These are phyloP conservation scores for Tenebrosternarchus preto DNA, from an alignment of 2,113 vertebrate species.

Conservation along the genomic window DNA sequence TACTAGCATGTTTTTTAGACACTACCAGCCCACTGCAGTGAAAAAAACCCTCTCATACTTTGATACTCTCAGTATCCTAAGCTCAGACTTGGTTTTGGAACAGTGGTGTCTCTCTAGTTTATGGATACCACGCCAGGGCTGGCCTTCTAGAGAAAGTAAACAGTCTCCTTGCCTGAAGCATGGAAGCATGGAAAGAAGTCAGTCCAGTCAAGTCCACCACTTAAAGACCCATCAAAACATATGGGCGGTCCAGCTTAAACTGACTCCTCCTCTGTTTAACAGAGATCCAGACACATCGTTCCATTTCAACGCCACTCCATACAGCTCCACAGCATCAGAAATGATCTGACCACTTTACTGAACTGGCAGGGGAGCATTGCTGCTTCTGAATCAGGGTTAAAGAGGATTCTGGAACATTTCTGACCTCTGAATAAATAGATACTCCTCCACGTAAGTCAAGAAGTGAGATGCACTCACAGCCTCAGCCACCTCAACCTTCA, in stretches of 20 bases:
- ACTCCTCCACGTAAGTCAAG: too few species aligned
- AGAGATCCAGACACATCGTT: neutral
- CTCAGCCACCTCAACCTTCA: too few species aligned
- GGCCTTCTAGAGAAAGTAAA: constrained; percentile 32
- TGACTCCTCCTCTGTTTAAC: neutral
- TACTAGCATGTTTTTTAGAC: constrained; percentile 3
- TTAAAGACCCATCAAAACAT: constrained; percentile 27
- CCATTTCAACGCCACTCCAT: neutral
- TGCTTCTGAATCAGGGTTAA: too few species aligned
- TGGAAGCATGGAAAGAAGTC: constrained; percentile 19
- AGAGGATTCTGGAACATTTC: too few species aligned
- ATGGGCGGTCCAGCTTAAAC: neutral
- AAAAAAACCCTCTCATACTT: constrained; percentile 11
- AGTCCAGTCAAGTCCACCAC: constrained; percentile 25
- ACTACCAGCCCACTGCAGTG: neutral
- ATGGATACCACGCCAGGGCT: neutral
- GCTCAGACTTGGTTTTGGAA: neutral
- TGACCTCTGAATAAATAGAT: too few species aligned
- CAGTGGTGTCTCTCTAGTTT: neutral
- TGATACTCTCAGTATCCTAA: neutral
- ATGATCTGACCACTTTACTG: too few species aligned
- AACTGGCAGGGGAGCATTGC: too few species aligned
- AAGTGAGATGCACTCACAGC: too few species aligned
- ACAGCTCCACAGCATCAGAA: too few species aligned
- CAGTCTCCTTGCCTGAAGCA: neutral